Evolutionary conservation across 2,888 invertebrate genomes (phyloP).

Genomic region (Pyralis farinalis): DNA sequence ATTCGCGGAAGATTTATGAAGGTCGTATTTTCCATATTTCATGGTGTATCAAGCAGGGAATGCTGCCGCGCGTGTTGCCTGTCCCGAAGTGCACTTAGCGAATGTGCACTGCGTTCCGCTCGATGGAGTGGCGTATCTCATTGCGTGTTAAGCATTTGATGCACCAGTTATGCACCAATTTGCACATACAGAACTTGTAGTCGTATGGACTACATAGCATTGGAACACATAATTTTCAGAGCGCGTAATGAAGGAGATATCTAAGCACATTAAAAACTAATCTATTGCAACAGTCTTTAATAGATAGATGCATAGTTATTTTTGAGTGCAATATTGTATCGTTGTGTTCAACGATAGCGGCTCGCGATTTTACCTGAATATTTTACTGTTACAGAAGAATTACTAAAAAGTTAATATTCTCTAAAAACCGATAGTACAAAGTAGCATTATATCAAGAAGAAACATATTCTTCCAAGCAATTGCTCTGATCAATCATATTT

Average conservation of each 20-base stretch:
- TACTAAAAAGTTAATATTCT: too few species aligned
- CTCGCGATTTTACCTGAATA: too few species aligned
- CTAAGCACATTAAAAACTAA: conserved; percentile 17
- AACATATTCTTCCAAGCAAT: too few species aligned
- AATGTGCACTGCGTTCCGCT: conserved; percentile 60
- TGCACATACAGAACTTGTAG: conserved; percentile 36
- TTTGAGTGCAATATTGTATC: too few species aligned
- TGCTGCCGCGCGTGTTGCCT: conserved; percentile 54
- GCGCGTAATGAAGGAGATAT: conserved; percentile 66
- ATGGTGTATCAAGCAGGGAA: conserved; percentile 52
- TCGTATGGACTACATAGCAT: conserved; percentile 50
- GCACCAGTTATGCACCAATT: conserved; percentile 44
- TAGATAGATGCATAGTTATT: too few species aligned
- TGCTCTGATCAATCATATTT: too few species aligned
- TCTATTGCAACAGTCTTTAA: too few species aligned
- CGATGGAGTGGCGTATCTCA: conserved; percentile 35
- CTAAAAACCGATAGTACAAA: too few species aligned
- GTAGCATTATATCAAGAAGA: too few species aligned
- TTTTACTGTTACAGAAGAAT: too few species aligned
- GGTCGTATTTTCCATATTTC: conserved; percentile 79
- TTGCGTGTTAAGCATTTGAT: conserved; percentile 50
- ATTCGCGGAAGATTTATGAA: conserved; percentile 70
- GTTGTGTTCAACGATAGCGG: too few species aligned
- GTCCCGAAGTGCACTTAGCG: conserved; percentile 50
- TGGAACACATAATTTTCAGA: conserved; percentile 69